phyloP scores from a whole-genome alignment of 1,140 invertebrate species.

The Amyelois transitella region DNA sequence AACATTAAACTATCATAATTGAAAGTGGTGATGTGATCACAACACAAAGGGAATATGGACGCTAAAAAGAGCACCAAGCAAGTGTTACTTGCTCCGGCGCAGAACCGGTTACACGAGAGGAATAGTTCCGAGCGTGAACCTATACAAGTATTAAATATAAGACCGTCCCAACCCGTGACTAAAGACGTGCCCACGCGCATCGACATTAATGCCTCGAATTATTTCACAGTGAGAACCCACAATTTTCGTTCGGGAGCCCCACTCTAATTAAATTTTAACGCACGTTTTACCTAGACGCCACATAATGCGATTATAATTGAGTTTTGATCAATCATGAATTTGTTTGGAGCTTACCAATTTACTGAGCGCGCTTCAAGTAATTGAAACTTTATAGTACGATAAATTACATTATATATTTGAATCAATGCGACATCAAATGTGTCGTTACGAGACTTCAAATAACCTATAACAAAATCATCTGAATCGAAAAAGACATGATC shows the following conservation, averaged over 20 bases:
- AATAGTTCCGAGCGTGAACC: constrained; percentile 45
- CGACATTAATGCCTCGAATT: constrained; percentile 49
- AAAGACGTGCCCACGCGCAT: constrained; percentile 57
- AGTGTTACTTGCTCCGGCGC: constrained; percentile 24
- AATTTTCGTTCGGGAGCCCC: constrained; percentile 38
- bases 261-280: constrained; percentile 55
- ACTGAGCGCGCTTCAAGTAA: constrained; percentile 2
- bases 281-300: constrained; percentile 35
- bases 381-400: background rate
- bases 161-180: constrained; percentile 40
- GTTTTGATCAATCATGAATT: constrained; percentile 28
- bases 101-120: constrained; percentile 52
- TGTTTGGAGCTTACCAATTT: constrained; percentile 6
- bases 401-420: background rate
- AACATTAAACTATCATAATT: background rate
- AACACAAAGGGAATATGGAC: constrained; percentile 26
- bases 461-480: background rate
- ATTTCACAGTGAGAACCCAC: constrained; percentile 30
- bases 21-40: constrained; percentile 4
- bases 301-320: constrained; percentile 41
- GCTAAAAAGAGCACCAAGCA: constrained; percentile 11
- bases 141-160: constrained; percentile 36
- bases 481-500: background rate
- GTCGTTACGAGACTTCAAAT: background rate
- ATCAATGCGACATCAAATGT: too few relatives aligned